Conservation (phyloP, 2,888 invertebrate genomes). For the Luperina testacea region DNA sequence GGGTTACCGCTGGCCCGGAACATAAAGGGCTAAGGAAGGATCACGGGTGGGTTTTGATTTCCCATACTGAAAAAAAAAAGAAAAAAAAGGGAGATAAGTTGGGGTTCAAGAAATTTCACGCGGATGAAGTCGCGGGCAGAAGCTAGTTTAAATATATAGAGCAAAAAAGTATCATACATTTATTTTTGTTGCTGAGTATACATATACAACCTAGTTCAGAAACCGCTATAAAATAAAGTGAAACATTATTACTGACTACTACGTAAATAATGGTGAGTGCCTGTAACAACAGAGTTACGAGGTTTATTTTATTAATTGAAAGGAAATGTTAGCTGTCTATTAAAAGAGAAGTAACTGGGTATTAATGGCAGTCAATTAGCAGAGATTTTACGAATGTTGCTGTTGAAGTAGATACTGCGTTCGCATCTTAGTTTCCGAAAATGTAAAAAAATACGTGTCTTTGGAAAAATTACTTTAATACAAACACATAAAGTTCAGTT, state of each 20-base stretch:
- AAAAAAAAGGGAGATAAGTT: no score
- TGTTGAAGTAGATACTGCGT: background rate
- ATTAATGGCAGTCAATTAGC: background rate
- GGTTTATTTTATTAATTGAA: constrained; percentile 28
- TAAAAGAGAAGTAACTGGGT: background rate
- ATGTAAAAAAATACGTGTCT: background rate
- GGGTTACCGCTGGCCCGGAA: no score
- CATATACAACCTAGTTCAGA: constrained; percentile 14
- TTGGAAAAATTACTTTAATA: background rate
- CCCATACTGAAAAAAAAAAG: no score
- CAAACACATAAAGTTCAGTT: background rate
- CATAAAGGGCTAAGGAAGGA: no score
- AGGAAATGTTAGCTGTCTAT: constrained; percentile 19
- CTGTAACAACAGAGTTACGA: constrained; percentile 17
- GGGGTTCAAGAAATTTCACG: no score
- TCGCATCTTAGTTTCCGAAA: background rate
- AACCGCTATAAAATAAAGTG: constrained; percentile 17
- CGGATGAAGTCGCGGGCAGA: no score
- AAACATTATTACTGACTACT: constrained; percentile 16
- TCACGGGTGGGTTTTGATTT: no score
- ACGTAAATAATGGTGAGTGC: constrained; percentile 20
- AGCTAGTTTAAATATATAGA: background rate
- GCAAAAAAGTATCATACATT: background rate
- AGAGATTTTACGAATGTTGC: background rate
- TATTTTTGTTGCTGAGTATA: constrained; percentile 10